Base-by-base conservation (phyloP, 2,797 vertebrate species). In the Chelidonichthys spinosus region DNA sequence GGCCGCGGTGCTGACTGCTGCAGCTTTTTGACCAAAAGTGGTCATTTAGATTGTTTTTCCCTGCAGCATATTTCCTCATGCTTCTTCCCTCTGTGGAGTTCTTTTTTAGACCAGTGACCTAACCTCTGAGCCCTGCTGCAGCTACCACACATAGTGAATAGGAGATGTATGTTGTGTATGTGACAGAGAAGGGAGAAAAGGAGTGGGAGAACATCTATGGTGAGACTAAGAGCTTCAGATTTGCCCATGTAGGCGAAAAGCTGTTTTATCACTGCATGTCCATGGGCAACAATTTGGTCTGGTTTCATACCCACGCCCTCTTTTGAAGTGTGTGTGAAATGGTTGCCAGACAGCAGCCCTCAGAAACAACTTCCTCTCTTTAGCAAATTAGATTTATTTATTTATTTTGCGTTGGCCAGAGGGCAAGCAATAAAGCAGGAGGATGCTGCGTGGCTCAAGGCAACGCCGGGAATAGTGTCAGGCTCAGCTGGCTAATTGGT, bases 1-100 rank as follows among this genome's bases (percentile, higher is more conserved):
- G 85, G 75, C 80, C 0, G 2, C 8, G 4, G 17, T 49, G 71
- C 83, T 83, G 78, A 85, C 76, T 80, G 78, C 84, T 85, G 84
- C 82, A 85, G 76, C 74, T 86, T 90, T 25, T 88, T 92, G 80
- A 82, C 90, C 90, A 90, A 90, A 91, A 85, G 79, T 84, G 87
- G 91, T 88, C 90, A 90, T 79, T 25, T 86, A 76, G 72, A 78
- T 89, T 86, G 69, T 81, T 83, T 85, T 87, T 60, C 75, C 58
- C 52, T 46, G 72, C 4, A 11, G 86, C 66, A 50, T 63, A 49
- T 68, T 53, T 33, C 43, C 50, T 25, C 32, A 0, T 68, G 53
- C 54, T 60, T 61, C 44, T 68, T 72, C 36, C 18, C 62, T 65
- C 69, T 47, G 61, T 52, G 73, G 74, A 79, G 74, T 70, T 83